phyloP scores from a whole-genome alignment of 2,888 invertebrate species.

The Hylaea fasciaria region DNA sequence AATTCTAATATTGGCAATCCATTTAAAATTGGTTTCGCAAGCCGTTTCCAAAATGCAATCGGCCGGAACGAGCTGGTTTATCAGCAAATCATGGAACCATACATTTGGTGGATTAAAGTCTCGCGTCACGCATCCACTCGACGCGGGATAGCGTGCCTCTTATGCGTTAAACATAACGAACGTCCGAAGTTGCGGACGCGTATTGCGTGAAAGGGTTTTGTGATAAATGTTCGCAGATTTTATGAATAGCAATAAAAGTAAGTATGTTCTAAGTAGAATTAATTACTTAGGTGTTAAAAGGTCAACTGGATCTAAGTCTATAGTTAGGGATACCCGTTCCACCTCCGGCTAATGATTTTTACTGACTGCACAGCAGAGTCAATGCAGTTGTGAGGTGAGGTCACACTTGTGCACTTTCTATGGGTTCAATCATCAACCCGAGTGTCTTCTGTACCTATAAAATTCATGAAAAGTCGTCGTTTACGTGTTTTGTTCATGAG shows the following conservation, averaged over 20 bases:
- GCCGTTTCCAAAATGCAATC: constrained; percentile 10
- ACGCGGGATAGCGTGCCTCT: constrained; percentile 18
- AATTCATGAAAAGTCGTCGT: too few species aligned
- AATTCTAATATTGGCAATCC: not conserved
- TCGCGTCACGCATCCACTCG: constrained; percentile 27
- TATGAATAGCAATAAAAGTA: not conserved
- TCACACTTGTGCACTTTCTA: too few species aligned
- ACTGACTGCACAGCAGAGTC: too few species aligned
- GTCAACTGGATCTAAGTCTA: too few species aligned
- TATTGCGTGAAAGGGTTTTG: constrained; percentile 33
- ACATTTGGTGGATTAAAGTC: constrained; percentile 34
- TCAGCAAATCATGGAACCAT: constrained; percentile 11
- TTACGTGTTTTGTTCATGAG: too few species aligned
- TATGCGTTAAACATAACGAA: constrained; percentile 33
- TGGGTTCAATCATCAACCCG: too few species aligned
- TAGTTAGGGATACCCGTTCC: too few species aligned
- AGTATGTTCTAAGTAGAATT: too few species aligned
- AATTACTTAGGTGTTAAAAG: too few species aligned
- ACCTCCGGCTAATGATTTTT: too few species aligned
- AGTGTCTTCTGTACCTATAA: too few species aligned
- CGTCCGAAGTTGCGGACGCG: constrained; percentile 36
- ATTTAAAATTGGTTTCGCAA: constrained; percentile 10
- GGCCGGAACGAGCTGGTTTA: constrained; percentile 14
- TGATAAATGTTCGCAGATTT: constrained; percentile 33
- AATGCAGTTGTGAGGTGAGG: too few species aligned